phyloP scores from a whole-genome alignment of 2,113 vertebrate species.

The Brienomyrus brachyistius region DNA sequence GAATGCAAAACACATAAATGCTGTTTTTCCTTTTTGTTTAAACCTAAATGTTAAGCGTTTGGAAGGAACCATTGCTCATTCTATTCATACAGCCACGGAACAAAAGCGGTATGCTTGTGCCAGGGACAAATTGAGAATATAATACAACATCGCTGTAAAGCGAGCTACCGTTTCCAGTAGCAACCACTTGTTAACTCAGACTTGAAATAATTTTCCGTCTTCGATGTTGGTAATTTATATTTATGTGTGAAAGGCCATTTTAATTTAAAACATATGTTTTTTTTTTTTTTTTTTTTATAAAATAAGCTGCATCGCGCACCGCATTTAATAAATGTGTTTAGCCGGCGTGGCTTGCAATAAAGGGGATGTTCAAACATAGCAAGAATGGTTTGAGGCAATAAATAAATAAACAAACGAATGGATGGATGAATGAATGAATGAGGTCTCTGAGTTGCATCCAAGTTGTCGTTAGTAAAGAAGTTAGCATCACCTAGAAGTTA shows the following conservation, averaged over 20 bases:
- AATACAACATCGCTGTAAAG: background rate
- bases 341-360: background rate
- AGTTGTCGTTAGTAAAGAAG: background rate
- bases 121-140: background rate
- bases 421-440: background rate
- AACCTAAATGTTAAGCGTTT: background rate
- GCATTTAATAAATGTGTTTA: background rate
- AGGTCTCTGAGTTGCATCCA: background rate
- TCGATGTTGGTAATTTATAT: slow-evolving; percentile 1
- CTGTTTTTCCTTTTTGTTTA: background rate
- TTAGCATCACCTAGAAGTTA: background rate
- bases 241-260: background rate
- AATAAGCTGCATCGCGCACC: background rate
- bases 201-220: background rate
- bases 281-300: background rate
- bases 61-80: background rate
- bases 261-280: background rate
- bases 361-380: background rate
- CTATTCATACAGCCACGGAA: background rate
- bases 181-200: slow-evolving; percentile 15
- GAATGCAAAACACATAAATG: background rate
- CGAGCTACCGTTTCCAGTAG: slow-evolving; percentile 15
- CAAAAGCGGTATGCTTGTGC: background rate
- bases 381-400: background rate
- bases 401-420: background rate